Conservation (phyloP, 1,140 invertebrate genomes). For the Drosophila suzukii region DNA sequence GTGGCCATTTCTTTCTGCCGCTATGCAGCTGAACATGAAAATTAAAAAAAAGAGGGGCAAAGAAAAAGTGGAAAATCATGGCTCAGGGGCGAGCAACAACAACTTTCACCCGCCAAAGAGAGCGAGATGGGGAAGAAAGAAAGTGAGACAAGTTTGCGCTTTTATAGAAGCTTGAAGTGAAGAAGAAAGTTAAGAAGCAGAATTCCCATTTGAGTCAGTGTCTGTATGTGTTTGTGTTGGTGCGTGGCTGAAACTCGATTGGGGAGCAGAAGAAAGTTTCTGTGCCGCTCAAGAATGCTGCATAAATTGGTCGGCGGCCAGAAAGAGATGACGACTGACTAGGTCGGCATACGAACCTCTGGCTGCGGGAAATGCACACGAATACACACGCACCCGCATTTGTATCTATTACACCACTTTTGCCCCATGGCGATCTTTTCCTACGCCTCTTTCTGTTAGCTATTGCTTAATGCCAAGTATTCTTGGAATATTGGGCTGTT, state of each 20-base stretch:
- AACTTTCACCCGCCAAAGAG: constrained; percentile 67
- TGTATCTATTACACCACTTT: background rate
- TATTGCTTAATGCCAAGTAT: constrained; percentile 23
- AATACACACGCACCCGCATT: no score
- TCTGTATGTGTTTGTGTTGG: constrained; percentile 2
- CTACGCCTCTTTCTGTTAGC: background rate
- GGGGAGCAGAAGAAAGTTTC: constrained; percentile 44
- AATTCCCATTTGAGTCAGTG: constrained; percentile 26
- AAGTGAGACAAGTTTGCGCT: constrained; percentile 48
- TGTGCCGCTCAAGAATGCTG: constrained; percentile 29
- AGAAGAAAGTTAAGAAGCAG: constrained; percentile 59
- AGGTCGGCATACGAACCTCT: constrained; percentile 12
- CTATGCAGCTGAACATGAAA: constrained; percentile 32
- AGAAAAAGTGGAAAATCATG: constrained; percentile 81
- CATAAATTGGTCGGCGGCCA: constrained; percentile 23
- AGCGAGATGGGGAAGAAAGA: constrained; percentile 32
- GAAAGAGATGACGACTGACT: background rate
- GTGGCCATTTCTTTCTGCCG: constrained; percentile 24
- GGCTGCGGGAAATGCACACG: background rate
- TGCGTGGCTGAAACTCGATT: constrained; percentile 46
- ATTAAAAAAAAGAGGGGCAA: constrained; percentile 39
- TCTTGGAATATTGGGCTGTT: constrained; percentile 21
- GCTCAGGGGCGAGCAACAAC: constrained; percentile 62
- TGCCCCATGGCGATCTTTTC: constrained; percentile 3
- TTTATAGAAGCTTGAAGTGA: constrained; percentile 41